Base-by-base conservation (phyloP, 2,888 invertebrate species). In the Spatulosminthurus flaviceps region DNA sequence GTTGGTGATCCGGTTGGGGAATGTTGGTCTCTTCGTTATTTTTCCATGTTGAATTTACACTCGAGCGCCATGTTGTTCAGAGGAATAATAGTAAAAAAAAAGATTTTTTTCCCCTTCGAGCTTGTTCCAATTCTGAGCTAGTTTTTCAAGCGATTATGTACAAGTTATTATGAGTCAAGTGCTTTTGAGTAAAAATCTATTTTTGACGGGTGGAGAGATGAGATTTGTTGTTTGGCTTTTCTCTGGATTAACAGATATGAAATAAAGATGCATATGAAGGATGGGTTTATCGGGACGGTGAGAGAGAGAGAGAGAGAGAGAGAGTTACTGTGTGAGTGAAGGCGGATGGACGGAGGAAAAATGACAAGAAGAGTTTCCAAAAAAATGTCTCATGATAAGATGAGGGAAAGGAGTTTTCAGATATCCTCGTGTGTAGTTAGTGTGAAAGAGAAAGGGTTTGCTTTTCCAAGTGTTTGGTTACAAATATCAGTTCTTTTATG, bases 401-500 rank as follows among this genome's bases (percentile, higher is more conserved):
- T 72, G 78, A 72, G 71, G 73, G 78, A 78, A 78, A 72, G 72
- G 71, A 77, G 71, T 61, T 70, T 61, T 77, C 29, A 76, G 76
- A 76, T 76, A 69, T 76, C 76, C 29, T 51, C 75, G n/a, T 41
- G 34, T 74, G 60, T 70, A 70, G 70, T 70, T 70, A 34, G 70
- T 70, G 26, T 28, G 42, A 34, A 75, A 76, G 76, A 76, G 76
- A 76, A 76, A 76, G 76, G 76, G 76, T 76, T 66, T 42, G n/a
- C 42, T 67, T 76, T 76, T 26, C 16, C 64, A 64, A 64, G 64
- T 64, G 64, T 64, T 64, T 24, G 64, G 64, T 22, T 64, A 64
- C 64, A 64, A 64, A 64, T 64, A 64, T 22, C 24, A 24, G 64
- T 4, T n/a, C 64, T 24, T 64, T 26, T 11, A 64, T 64, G n/a